Percentiles rank a stretch among this genome's conserved stretches.
phyloP scores from a whole-genome alignment of 1,140 invertebrate species.

The Thaumetopoea pityocampa region DNA sequence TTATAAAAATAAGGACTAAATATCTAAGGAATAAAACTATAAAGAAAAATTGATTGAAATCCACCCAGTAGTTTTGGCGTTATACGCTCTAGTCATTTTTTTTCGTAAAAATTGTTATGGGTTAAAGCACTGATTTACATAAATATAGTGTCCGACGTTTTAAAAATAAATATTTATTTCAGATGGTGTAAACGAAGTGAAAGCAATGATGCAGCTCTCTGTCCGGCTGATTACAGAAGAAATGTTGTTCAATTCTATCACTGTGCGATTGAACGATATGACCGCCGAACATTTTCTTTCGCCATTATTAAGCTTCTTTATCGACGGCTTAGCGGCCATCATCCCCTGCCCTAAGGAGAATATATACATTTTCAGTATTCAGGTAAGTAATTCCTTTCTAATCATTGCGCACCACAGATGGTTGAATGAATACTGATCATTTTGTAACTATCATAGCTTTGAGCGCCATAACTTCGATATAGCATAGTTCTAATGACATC shows the following conservation, averaged over 20 bases:
- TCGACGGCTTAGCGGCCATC: conserved; percentile 94
- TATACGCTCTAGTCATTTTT: not conserved
- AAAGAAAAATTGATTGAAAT: too few relatives aligned
- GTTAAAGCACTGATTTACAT: too few relatives aligned
- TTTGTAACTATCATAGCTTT: too few relatives aligned
- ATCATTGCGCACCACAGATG: too few relatives aligned
- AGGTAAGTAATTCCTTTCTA: conserved; percentile 71
- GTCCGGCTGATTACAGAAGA: conserved; percentile 95
- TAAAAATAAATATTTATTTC: conserved; percentile 13
- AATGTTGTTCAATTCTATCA: conserved; percentile 96
- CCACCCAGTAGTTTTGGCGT: not conserved
- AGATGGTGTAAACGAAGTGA: conserved; percentile 94
- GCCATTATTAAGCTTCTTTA: conserved; percentile 91
- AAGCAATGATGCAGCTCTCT: conserved; percentile 91
- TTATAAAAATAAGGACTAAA: too few relatives aligned
- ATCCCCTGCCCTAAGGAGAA: conserved; percentile 94
- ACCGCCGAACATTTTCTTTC: conserved; percentile 95
- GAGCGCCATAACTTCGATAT: too few relatives aligned
- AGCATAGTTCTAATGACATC: too few relatives aligned
- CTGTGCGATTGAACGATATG: conserved; percentile 94
- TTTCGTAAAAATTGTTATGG: too few relatives aligned
- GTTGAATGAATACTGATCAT: too few relatives aligned
- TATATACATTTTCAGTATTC: conserved; percentile 95
- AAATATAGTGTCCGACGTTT: too few relatives aligned
- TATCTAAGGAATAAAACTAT: too few relatives aligned